Conservation (phyloP, 2,113 vertebrate genomes). For the Rhombomys opimus region DNA sequence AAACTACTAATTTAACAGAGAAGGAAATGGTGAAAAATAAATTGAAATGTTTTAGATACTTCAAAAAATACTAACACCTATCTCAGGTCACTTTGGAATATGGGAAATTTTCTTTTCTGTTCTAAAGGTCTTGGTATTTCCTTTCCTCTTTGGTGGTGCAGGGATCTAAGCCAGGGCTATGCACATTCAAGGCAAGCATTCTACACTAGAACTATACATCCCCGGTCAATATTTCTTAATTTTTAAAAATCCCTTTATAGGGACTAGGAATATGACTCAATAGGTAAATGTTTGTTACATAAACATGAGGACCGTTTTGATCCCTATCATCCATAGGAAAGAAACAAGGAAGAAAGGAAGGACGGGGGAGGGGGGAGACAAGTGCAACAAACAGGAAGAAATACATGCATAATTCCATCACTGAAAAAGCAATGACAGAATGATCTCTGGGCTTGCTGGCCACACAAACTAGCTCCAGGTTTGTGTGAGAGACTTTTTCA, state of each 20-base stretch:
- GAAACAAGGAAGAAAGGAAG: not conserved
- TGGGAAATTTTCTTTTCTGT: not conserved
- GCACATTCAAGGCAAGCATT: not conserved
- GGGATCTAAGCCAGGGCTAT: not conserved
- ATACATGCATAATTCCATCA: not conserved
- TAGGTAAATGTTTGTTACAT: too few relatives aligned
- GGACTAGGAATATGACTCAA: not conserved
- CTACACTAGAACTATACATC: not conserved
- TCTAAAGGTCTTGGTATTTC: not conserved
- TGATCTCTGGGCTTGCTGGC: not conserved
- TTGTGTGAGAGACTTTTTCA: too few relatives aligned
- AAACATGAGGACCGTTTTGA: not conserved
- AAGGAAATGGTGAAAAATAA: not conserved
- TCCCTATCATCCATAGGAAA: not conserved
- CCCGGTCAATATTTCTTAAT: not conserved
- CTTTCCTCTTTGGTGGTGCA: not conserved
- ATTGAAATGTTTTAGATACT: not conserved
- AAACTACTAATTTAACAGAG: slow-evolving; percentile 57
- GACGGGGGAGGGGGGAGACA: not conserved
- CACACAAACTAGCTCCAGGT: not conserved
- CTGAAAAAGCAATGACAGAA: too few relatives aligned
- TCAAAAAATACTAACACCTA: not conserved
- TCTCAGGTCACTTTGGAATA: slow-evolving; percentile 26
- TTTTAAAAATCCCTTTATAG: slow-evolving; percentile 29
- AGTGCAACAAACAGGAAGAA: not conserved